Conservation (phyloP, 2,888 invertebrate species). For the Torymus texanus region DNA sequence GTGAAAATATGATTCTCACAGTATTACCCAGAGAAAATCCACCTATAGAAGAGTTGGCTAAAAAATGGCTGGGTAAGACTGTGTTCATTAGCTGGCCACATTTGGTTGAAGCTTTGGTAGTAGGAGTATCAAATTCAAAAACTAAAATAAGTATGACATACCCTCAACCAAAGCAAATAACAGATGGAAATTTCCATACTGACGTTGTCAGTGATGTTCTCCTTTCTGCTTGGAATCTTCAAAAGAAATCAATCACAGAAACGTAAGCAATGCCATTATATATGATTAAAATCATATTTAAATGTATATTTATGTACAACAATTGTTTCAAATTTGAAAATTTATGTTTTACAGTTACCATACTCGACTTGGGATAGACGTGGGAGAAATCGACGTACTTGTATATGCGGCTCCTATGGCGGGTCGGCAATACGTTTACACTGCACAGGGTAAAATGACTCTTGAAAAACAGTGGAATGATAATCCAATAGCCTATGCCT, state of each 20-base stretch:
- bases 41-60: constrained; percentile 78
- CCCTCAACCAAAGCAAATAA: constrained; percentile 43
- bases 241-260: constrained; percentile 77
- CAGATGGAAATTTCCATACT: constrained; percentile 49
- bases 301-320: constrained; percentile 16
- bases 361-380: constrained; percentile 86
- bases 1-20: constrained; percentile 88
- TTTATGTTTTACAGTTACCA: constrained; percentile 77
- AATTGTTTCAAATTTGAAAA: background rate
- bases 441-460: constrained; percentile 79
- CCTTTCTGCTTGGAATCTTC: constrained; percentile 64
- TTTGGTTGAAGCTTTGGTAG: constrained; percentile 87
- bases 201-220: constrained; percentile 60
- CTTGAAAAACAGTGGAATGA: constrained; percentile 85
- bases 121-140: constrained; percentile 80
- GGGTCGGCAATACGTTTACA: constrained; percentile 81
- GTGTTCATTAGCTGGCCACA: constrained; percentile 96
- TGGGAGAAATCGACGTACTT: constrained; percentile 81
- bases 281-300: background rate
- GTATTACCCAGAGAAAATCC: constrained; percentile 77
- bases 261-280: constrained; percentile 75
- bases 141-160: constrained; percentile 54
- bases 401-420: constrained; percentile 84
- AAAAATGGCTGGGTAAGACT: constrained; percentile 82
- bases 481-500: constrained; percentile 80